These are phyloP conservation scores for Crotalus horridus DNA, from an alignment of 2,113 vertebrate species.

Conservation along the genomic window DNA sequence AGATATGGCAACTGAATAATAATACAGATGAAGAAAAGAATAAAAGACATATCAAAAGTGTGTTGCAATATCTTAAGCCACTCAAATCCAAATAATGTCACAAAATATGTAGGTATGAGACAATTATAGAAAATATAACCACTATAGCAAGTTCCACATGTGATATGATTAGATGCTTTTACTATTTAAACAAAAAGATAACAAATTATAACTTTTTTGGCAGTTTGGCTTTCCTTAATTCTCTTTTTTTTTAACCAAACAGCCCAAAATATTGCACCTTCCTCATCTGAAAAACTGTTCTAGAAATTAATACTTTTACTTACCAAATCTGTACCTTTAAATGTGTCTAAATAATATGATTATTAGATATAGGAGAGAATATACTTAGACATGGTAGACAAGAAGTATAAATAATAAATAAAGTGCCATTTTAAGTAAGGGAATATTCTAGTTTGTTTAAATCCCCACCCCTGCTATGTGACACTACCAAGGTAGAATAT, in stretches of 20 bases:
- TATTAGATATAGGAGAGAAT: neutral
- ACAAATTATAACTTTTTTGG: neutral
- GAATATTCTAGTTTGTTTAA: neutral
- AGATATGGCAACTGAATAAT: neutral
- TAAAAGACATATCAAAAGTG: neutral
- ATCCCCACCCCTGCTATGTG: neutral
- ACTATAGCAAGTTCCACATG: neutral
- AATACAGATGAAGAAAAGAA: neutral
- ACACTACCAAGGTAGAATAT: neutral
- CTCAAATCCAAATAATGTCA: neutral
- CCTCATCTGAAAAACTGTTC: neutral
- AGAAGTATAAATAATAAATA: neutral
- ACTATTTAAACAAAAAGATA: neutral
- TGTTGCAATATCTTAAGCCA: neutral
- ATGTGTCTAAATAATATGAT: neutral
- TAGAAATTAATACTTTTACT: neutral
- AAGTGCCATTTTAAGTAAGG: neutral
- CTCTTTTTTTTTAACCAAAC: neutral
- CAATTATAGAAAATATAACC: neutral
- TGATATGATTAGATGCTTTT: neutral
- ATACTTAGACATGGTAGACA: neutral
- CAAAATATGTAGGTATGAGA: neutral
- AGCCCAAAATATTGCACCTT: neutral
- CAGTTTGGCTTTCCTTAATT: neutral
- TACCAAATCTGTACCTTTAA: neutral